phyloP scores from a whole-genome alignment of 2,888 invertebrate species.

The Pachliopta kotzebuea region DNA sequence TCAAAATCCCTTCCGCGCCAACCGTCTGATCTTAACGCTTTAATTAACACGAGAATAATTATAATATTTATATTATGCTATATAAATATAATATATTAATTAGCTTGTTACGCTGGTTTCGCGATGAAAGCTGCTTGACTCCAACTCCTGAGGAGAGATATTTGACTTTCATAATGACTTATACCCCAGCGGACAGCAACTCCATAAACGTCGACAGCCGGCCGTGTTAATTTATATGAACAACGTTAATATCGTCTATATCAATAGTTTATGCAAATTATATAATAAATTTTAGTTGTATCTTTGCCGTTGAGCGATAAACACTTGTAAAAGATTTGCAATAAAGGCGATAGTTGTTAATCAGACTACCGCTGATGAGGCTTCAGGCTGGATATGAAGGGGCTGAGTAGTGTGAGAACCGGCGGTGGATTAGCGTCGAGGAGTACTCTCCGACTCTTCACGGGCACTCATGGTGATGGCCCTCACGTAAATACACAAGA shows the following conservation, averaged over 20 bases:
- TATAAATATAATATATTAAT: constrained; percentile 20
- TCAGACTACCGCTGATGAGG: background rate
- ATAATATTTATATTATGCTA: constrained; percentile 17
- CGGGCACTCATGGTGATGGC: constrained; percentile 7
- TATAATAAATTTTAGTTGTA: background rate
- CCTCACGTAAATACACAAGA: constrained; percentile 1
- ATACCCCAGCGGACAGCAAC: constrained; percentile 18
- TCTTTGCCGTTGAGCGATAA: background rate
- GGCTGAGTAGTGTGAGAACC: constrained; percentile 2
- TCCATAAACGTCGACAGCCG: constrained; percentile 22
- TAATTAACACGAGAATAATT: constrained; percentile 2
- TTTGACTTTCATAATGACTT: constrained; percentile 30
- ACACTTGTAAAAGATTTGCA: background rate
- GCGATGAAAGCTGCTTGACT: constrained; percentile 21
- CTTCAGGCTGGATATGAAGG: constrained; percentile 3
- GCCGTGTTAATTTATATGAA: constrained; percentile 25
- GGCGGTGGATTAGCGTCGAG: constrained; percentile 21
- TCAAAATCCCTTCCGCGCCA: too few relatives aligned
- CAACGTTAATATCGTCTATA: constrained; percentile 20
- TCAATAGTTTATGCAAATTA: constrained; percentile 21
- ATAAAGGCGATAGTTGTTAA: background rate
- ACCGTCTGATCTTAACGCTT: too few relatives aligned
- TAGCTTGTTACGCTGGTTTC: constrained; percentile 21
- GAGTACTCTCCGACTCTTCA: background rate
- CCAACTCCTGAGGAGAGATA: constrained; percentile 22